phyloP scores from a whole-genome alignment of 2,113 vertebrate genomes.

The Salvelinus alpinus region DNA sequence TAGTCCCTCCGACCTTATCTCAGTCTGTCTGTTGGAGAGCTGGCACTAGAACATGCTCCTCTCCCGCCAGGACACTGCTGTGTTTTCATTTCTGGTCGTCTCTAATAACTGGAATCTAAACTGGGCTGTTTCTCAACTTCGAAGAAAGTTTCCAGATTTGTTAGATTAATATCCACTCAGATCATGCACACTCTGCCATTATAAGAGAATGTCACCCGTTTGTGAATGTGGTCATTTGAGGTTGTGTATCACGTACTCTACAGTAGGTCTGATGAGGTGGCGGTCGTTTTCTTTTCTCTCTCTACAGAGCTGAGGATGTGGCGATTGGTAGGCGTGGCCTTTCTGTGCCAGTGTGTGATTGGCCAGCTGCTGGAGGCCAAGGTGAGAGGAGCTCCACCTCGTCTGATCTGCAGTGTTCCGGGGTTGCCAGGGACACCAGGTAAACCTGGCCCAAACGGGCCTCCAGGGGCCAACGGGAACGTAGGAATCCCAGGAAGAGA shows the following conservation, averaged over 20 bases:
- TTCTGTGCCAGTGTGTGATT: conserved; percentile 81
- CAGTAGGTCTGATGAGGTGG: too few relatives aligned
- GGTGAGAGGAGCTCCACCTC: conserved; percentile 79
- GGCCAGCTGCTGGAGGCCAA: conserved; percentile 81
- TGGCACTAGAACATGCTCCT: background rate
- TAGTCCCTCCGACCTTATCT: too few relatives aligned
- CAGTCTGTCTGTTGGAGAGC: background rate
- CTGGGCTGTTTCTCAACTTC: background rate
- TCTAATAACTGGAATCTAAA: background rate
- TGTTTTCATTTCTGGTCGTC: background rate
- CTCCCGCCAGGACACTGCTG: background rate
- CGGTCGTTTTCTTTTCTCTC: conserved; percentile 38
- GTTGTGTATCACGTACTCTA: too few relatives aligned
- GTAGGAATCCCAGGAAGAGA: conserved; percentile 95
- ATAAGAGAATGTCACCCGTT: background rate
- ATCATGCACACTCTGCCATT: background rate
- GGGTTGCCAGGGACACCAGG: conserved; percentile 86
- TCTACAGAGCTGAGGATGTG: conserved; percentile 86
- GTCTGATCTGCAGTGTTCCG: conserved; percentile 89
- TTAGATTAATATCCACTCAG: background rate
- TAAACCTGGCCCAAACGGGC: conserved; percentile 79
- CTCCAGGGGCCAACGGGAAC: conserved; percentile 83
- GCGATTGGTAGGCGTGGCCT: conserved; percentile 80
- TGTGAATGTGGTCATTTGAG: too few relatives aligned
- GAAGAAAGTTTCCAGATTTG: background rate